These are phyloP conservation scores for Drosophila conformis DNA, from an alignment of 2,888 invertebrate species.

Conservation along the genomic window DNA sequence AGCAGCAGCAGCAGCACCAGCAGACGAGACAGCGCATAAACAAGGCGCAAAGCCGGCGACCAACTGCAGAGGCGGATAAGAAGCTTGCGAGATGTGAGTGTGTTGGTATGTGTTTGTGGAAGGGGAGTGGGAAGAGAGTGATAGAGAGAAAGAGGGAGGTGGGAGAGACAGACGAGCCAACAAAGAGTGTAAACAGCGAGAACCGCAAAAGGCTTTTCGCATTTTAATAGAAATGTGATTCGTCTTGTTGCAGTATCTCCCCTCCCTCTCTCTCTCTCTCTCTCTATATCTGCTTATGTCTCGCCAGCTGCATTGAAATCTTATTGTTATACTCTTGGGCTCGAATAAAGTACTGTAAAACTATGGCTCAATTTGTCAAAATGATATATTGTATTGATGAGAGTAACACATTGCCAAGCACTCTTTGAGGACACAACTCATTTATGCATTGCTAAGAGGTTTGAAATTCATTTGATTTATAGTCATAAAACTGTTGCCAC, in stretches of 20 bases:
- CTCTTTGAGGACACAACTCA: neutral
- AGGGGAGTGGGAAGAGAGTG: neutral
- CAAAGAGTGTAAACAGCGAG: conserved; percentile 55
- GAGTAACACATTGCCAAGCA: neutral
- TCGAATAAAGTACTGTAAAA: conserved; percentile 13
- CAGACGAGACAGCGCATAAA: conserved; percentile 65
- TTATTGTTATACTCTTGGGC: conserved; percentile 47
- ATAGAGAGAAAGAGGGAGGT: neutral
- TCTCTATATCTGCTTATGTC: conserved; percentile 3
- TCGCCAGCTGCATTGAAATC: conserved; percentile 29
- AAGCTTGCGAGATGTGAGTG: conserved; percentile 4
- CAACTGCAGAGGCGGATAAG: conserved; percentile 44
- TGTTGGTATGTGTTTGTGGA: neutral
- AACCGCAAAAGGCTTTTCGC: conserved; percentile 77
- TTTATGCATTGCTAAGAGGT: conserved; percentile 8
- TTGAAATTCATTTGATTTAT: neutral
- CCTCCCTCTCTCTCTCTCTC: neutral
- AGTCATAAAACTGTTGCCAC: neutral
- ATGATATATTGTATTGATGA: conserved; percentile 1
- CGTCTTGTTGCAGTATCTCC: conserved; percentile 47
- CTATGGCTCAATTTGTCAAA: conserved; percentile 26
- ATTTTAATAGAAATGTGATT: conserved; percentile 79
- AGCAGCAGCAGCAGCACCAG: conserved; percentile 27
- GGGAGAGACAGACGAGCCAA: conserved; percentile 22
- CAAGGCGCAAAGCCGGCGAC: conserved; percentile 51